phyloP scores from a whole-genome alignment of 1,140 invertebrate species.

The Euwallacea fornicatus region DNA sequence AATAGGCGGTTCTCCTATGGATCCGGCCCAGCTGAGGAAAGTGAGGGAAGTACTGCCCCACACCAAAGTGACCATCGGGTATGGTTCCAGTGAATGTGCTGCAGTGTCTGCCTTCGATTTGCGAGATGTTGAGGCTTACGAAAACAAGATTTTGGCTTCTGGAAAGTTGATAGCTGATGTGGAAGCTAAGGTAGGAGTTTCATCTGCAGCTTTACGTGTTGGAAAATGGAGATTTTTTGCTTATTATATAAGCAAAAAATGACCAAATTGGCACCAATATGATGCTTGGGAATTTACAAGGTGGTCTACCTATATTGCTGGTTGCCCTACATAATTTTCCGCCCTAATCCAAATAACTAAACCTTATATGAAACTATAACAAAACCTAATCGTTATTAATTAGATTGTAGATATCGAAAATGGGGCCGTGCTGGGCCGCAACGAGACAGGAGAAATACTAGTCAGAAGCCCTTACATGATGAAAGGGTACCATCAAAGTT shows the following conservation, averaged over 20 bases:
- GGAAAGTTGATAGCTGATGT: slow-evolving; percentile 50
- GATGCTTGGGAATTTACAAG: too few species aligned
- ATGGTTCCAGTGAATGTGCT: slow-evolving; percentile 54
- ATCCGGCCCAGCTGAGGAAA: slow-evolving; percentile 44
- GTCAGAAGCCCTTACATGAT: slow-evolving; percentile 62
- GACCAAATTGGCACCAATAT: too few species aligned
- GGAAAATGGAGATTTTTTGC: too few species aligned
- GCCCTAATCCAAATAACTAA: too few species aligned
- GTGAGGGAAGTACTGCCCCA: slow-evolving; percentile 50
- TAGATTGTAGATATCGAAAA: slow-evolving; percentile 64
- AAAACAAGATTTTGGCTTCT: slow-evolving; percentile 49
- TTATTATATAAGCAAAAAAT: too few species aligned
- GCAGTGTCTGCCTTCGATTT: slow-evolving; percentile 40
- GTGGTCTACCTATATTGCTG: too few species aligned
- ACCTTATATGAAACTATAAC: too few species aligned
- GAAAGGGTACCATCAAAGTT: slow-evolving; percentile 41
- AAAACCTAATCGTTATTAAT: too few species aligned
- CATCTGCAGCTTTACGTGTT: too few species aligned
- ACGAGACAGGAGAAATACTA: slow-evolving; percentile 68
- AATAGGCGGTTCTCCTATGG: slow-evolving; percentile 52
- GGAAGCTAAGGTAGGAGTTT: slow-evolving; percentile 50
- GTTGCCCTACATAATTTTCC: too few species aligned
- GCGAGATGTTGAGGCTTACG: slow-evolving; percentile 27
- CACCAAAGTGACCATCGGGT: slow-evolving; percentile 50
- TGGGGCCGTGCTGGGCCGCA: slow-evolving; percentile 61